phyloP scores from a whole-genome alignment of 2,797 vertebrate species.

The Periophthalmus magnuspinnatus region DNA sequence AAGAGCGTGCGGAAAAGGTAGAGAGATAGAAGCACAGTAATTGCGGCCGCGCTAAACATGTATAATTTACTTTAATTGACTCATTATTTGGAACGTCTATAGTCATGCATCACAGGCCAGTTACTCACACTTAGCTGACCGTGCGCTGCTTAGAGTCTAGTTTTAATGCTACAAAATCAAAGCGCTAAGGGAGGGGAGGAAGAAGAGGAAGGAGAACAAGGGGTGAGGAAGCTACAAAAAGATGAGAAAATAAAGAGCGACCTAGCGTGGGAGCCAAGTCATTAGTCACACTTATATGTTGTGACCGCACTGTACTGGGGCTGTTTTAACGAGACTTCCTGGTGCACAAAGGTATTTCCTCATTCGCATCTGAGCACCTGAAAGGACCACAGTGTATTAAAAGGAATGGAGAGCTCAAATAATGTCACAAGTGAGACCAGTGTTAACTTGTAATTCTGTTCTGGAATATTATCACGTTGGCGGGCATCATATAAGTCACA shows the following conservation, averaged over 20 bases:
- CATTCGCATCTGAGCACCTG: conserved; percentile 34
- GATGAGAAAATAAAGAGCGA: conserved; percentile 22
- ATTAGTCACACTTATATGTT: conserved; percentile 48
- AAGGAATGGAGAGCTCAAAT: conserved; percentile 21
- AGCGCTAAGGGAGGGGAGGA: conserved; percentile 23
- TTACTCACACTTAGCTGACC: conserved; percentile 61
- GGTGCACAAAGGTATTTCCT: conserved; percentile 43
- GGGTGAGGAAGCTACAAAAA: not conserved
- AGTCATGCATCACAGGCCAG: conserved; percentile 63
- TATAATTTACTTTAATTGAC: conserved; percentile 72
- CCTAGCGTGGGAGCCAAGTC: conserved; percentile 40
- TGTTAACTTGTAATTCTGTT: not conserved
- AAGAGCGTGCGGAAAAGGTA: conserved; percentile 26
- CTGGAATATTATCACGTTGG: not conserved
- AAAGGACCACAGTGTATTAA: conserved; percentile 25
- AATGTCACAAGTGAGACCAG: conserved; percentile 9
- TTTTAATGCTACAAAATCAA: conserved; percentile 42
- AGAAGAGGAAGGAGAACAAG: not conserved
- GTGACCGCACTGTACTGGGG: conserved; percentile 29
- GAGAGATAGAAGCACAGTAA: conserved; percentile 51
- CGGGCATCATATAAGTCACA: not conserved
- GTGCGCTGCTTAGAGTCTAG: conserved; percentile 29
- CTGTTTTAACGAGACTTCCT: conserved; percentile 34
- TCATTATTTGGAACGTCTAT: conserved; percentile 68
- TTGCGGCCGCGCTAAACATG: conserved; percentile 59